These are phyloP conservation scores for Columba guinea DNA, from an alignment of 2,797 vertebrate species.

Conservation along the genomic window DNA sequence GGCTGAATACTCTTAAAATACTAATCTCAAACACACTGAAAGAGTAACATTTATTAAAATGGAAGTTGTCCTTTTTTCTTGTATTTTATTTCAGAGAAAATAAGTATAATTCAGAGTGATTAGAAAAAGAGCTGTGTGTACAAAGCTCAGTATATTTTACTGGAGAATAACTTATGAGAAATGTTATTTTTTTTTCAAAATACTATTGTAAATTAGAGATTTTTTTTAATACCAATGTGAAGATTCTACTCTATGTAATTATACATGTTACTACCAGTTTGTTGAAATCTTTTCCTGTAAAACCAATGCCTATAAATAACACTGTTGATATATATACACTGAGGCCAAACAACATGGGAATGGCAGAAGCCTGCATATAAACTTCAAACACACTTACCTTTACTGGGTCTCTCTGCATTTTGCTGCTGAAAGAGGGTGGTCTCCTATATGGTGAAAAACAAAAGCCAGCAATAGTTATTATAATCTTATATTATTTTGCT, in stretches of 20 bases:
- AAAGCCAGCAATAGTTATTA: neutral
- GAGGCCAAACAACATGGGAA: neutral
- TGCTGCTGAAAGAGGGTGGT: neutral
- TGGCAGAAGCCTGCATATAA: neutral
- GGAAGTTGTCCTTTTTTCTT: neutral
- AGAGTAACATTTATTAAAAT: neutral
- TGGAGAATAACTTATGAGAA: neutral
- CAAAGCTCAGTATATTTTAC: neutral
- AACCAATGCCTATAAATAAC: neutral
- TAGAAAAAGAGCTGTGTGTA: neutral
- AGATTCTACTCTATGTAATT: neutral
- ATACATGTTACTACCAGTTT: neutral
- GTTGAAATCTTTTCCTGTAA: neutral
- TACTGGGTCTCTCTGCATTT: neutral
- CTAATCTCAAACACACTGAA: neutral
- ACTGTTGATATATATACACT: neutral
- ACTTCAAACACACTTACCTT: conserved; percentile 55
- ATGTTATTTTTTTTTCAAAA: neutral
- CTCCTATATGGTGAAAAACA: neutral
- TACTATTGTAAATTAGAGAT: neutral
- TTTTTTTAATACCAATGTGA: neutral
- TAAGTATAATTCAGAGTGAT: neutral
- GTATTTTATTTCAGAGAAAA: neutral
- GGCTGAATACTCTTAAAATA: neutral
- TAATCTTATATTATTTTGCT: neutral